phyloP scores from a whole-genome alignment of 2,888 invertebrate genomes.

The Lysandra bellargus region DNA sequence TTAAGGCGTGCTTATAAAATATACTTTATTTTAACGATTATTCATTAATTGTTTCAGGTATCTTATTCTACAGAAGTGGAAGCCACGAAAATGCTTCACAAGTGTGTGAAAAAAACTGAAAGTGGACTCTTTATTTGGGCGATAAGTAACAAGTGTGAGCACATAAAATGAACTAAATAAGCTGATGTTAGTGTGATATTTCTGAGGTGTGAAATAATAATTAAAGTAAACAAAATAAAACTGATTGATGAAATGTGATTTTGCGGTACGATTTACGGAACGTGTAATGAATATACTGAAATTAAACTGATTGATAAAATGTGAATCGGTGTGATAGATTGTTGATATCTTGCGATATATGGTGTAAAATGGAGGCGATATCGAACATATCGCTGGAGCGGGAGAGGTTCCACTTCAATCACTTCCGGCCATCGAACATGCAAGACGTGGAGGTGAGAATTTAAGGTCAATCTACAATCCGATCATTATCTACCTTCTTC shows the following conservation, averaged over 20 bases:
- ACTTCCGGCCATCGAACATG: slow-evolving; percentile 51
- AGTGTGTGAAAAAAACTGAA: neutral
- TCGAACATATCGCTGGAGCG: slow-evolving; percentile 58
- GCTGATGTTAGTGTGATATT: neutral
- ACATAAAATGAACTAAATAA: neutral
- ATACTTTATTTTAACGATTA: neutral
- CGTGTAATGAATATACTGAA: neutral
- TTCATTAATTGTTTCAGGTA: neutral
- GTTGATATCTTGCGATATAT: slow-evolving; percentile 1
- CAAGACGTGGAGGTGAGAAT: slow-evolving; percentile 60
- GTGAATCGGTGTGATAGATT: neutral
- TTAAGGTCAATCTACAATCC: neutral
- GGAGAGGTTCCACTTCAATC: slow-evolving; percentile 58
- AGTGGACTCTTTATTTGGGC: neutral
- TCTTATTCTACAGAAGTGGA: neutral
- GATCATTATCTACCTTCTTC: too few species aligned
- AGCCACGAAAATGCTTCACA: neutral
- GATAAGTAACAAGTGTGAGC: neutral
- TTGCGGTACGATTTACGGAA: too few species aligned
- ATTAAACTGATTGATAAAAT: neutral
- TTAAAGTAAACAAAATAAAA: neutral
- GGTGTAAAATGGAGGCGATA: slow-evolving; percentile 55
- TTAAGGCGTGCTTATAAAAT: too few species aligned
- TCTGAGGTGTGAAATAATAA: neutral
- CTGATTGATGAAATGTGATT: neutral